These are phyloP conservation scores for Mergus octosetaceus DNA, from an alignment of 2,797 vertebrate genomes.

Conservation along the genomic window DNA sequence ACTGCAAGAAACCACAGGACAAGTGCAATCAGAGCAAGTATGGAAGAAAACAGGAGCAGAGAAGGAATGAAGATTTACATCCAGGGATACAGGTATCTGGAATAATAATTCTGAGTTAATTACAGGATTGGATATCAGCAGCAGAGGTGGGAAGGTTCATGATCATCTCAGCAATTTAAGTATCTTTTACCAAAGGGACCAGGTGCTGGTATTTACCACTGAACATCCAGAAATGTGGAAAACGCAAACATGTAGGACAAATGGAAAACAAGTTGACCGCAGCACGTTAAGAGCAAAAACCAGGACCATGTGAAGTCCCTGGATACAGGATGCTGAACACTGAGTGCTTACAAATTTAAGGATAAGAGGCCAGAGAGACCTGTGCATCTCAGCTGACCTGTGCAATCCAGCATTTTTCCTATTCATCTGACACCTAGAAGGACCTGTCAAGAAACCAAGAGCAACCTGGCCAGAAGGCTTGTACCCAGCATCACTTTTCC, in stretches of 20 bases:
- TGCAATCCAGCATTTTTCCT: neutral
- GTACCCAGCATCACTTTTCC: neutral
- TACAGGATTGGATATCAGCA: neutral
- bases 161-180: neutral
- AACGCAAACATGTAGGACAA: neutral
- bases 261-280: neutral
- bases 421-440: neutral
- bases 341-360: neutral
- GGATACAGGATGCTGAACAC: too few species aligned
- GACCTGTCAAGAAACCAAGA: neutral
- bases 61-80: neutral
- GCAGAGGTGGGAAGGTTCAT: accelerated
- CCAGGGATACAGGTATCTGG: neutral
- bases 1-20: slow-evolving; percentile 78
- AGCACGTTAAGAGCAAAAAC: neutral
- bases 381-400: neutral
- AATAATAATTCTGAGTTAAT: neutral
- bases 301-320: neutral
- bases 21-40: neutral
- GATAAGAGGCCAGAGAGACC: neutral
- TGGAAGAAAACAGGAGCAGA: neutral
- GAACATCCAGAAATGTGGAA: neutral
- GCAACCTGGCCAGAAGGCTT: neutral
- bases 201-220: neutral
- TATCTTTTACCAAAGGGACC: neutral